phyloP scores from a whole-genome alignment of 2,797 vertebrate genomes.

The Hypotaenidia okinawae region DNA sequence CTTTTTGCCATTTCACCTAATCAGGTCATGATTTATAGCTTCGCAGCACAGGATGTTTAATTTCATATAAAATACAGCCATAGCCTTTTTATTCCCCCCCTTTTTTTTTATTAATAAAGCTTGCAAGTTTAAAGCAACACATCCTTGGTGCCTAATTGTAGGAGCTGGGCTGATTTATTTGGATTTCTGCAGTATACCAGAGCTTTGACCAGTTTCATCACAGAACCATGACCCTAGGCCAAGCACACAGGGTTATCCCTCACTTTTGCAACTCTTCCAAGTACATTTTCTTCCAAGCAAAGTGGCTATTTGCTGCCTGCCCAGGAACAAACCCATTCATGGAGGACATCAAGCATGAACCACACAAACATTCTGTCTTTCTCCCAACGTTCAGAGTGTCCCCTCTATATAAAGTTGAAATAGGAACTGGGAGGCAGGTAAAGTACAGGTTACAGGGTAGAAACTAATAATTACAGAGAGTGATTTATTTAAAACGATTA shows the following conservation, averaged over 20 bases:
- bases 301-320: neutral
- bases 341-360: neutral
- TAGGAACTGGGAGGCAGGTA: neutral
- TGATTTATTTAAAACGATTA: slow-evolving; percentile 1
- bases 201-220: neutral
- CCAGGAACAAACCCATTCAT: neutral
- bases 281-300: neutral
- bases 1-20: neutral
- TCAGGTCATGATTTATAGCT: neutral
- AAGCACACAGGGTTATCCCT: neutral
- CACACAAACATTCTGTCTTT: neutral
- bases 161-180: neutral
- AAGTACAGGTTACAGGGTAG: neutral
- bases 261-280: neutral
- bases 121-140: accelerated
- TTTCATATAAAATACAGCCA: neutral
- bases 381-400: neutral
- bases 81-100: neutral
- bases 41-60: accelerated
- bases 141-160: accelerated
- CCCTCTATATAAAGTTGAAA: slow-evolving; percentile 2
- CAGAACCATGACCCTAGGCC: neutral
- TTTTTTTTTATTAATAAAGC: neutral
- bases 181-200: neutral
- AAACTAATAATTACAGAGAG: neutral